Conservation (phyloP, 2,888 invertebrate species). For the Metalampra italica region DNA sequence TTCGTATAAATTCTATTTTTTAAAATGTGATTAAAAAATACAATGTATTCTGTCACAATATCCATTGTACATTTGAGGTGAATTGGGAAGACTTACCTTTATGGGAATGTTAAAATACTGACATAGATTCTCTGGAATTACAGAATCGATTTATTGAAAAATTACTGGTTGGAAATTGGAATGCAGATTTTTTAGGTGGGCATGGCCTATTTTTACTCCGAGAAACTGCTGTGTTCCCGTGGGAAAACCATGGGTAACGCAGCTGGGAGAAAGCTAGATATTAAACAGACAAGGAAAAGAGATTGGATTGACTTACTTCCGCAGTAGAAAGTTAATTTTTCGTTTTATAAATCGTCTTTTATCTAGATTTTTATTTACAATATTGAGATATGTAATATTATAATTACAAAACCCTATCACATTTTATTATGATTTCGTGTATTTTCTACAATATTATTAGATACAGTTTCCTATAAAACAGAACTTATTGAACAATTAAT, state of each 20-base stretch:
- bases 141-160: no score
- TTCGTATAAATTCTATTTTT: background rate
- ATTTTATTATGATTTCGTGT: constrained; percentile 34
- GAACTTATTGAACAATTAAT: background rate
- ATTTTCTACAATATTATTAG: constrained; percentile 12
- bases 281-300: background rate
- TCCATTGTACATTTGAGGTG: constrained; percentile 2
- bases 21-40: constrained; percentile 6
- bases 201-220: no score
- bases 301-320: background rate
- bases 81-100: constrained; percentile 4
- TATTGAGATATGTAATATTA: constrained; percentile 35
- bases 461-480: constrained; percentile 7
- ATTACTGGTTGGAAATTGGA: no score
- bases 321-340: background rate
- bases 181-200: no score
- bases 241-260: no score
- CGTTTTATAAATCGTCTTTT: background rate
- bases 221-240: no score
- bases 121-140: background rate
- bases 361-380: background rate
- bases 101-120: background rate
- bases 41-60: constrained; percentile 6
- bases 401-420: constrained; percentile 42
- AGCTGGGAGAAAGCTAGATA: no score